Evolutionary conservation across 2,113 vertebrate species (phyloP).

Genomic region (Sitta europaea): DNA sequence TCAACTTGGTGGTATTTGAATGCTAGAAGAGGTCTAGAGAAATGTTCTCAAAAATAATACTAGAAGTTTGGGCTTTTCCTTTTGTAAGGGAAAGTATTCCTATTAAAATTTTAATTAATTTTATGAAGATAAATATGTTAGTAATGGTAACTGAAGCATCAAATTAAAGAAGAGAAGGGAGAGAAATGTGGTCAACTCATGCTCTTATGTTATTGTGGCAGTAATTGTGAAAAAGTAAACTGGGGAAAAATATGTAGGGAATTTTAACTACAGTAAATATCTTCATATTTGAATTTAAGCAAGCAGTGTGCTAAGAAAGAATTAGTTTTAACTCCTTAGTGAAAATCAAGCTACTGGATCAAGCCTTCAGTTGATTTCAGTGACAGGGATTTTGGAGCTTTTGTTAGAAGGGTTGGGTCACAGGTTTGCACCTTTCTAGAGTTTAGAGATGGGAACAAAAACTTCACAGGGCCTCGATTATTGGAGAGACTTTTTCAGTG

Average conservation of each 20-base stretch:
- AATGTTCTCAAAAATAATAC: neutral
- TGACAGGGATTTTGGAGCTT: neutral
- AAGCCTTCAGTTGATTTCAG: neutral
- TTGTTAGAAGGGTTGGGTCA: neutral
- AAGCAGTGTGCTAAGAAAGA: neutral
- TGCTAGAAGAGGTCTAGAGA: neutral
- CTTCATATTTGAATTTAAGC: neutral
- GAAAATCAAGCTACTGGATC: neutral
- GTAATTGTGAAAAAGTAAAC: neutral
- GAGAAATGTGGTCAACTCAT: neutral
- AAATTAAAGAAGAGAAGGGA: neutral
- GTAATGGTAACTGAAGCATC: neutral
- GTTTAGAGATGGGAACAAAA: neutral
- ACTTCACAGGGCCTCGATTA: neutral
- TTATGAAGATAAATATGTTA: neutral
- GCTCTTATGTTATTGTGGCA: neutral
- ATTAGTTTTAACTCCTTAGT: neutral
- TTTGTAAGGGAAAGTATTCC: neutral
- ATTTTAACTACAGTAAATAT: neutral
- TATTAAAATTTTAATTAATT: neutral
- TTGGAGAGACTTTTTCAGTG: neutral
- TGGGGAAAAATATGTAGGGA: fast-evolving
- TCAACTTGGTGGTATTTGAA: neutral
- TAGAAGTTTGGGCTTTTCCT: neutral
- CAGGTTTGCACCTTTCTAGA: neutral